phyloP scores from a whole-genome alignment of 2,888 invertebrate species.

The Serripes groenlandicus region DNA sequence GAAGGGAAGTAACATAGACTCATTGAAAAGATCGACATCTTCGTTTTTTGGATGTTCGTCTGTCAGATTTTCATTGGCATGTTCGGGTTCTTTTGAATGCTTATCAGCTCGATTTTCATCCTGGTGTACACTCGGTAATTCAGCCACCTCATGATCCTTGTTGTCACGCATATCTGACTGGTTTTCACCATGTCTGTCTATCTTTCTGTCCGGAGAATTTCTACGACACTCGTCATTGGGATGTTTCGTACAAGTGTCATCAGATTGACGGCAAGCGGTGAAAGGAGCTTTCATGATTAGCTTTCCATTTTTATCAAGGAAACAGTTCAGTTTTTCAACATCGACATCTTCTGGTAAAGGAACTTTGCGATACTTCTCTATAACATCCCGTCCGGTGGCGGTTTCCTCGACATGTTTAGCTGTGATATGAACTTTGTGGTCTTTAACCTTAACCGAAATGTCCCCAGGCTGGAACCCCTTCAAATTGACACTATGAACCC shows the following conservation, averaged over 20 bases:
- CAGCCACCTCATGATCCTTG: not conserved
- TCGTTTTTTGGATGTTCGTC: too few species aligned
- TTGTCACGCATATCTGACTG: not conserved
- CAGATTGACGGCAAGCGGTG: not conserved
- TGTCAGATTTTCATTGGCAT: too few species aligned
- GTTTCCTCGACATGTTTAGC: conserved; percentile 12
- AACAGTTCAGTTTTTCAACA: conserved; percentile 12
- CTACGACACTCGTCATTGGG: too few species aligned
- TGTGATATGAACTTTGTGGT: not conserved
- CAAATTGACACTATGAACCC: not conserved
- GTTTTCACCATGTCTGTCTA: not conserved
- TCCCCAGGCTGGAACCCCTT: conserved; percentile 4
- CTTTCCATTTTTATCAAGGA: not conserved
- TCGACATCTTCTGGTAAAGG: not conserved
- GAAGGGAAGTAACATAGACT: too few species aligned
- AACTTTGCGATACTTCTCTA: conserved; percentile 12
- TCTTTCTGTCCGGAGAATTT: not conserved
- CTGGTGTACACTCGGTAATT: conserved; percentile 1
- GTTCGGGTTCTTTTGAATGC: too few species aligned
- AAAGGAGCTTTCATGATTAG: conserved; percentile 5
- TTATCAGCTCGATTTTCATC: too few species aligned
- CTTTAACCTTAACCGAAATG: conserved; percentile 5
- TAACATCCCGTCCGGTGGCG: not conserved
- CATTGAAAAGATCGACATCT: too few species aligned
- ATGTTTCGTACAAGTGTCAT: not conserved